Conservation (phyloP, 1,140 invertebrate species). For the Zaprionus africanus region DNA sequence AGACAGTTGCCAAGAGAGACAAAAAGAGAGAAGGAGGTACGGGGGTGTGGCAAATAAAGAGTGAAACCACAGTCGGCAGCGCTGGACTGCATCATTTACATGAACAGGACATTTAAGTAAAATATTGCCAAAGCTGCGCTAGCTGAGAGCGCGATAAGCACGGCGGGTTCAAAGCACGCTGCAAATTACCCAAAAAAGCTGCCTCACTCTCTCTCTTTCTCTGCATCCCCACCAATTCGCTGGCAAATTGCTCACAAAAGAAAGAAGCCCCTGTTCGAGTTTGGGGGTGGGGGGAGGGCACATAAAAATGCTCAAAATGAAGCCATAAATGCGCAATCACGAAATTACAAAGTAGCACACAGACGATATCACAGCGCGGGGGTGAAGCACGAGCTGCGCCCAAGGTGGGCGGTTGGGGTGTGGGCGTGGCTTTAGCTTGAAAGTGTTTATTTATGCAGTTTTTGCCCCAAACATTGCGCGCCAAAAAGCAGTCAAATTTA, state of each 20-base stretch:
- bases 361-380: constrained; percentile 7
- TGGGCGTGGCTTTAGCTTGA: constrained; percentile 31
- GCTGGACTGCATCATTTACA: constrained; percentile 64
- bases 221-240: not conserved
- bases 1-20: constrained; percentile 5
- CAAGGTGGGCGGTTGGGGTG: not conserved
- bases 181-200: constrained; percentile 69
- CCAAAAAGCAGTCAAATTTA: constrained; percentile 74
- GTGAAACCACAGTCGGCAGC: constrained; percentile 1
- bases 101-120: constrained; percentile 76
- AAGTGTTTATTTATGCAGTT: constrained; percentile 81
- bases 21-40: not conserved
- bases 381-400: not conserved
- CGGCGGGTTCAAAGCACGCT: constrained; percentile 65
- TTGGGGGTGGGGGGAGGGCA: constrained; percentile 11
- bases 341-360: constrained; percentile 67
- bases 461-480: constrained; percentile 53
- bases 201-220: not conserved
- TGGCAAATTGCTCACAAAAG: constrained; percentile 44
- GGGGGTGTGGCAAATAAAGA: constrained; percentile 4
- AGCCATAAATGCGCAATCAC: constrained; percentile 84
- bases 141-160: constrained; percentile 63
- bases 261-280: not conserved
- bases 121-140: constrained; percentile 69
- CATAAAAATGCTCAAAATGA: constrained; percentile 79